Conservation (phyloP, 1,140 invertebrate genomes). For the Heliconius melpomene region DNA sequence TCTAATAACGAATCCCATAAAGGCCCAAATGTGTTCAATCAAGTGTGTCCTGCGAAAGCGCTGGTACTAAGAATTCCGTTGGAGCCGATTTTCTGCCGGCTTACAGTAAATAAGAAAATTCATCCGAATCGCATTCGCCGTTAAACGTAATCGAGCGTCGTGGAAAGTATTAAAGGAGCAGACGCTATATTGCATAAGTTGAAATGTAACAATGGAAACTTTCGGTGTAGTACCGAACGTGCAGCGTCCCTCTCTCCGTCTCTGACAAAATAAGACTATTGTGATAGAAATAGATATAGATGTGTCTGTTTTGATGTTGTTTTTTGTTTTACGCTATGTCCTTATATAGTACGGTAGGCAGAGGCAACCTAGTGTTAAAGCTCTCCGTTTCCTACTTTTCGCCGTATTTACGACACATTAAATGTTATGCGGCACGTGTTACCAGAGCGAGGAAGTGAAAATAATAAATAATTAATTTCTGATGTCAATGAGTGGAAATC, state of each 20-base stretch:
- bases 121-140: constrained; percentile 62
- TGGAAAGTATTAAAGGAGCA: constrained; percentile 78
- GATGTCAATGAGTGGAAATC: too few species aligned
- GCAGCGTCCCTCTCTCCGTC: constrained; percentile 63
- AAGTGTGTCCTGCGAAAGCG: constrained; percentile 68
- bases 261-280: constrained; percentile 54
- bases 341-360: too few species aligned
- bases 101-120: constrained; percentile 79
- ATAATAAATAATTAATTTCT: too few species aligned
- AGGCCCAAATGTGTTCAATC: constrained; percentile 58
- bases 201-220: constrained; percentile 78
- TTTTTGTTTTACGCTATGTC: too few species aligned
- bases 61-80: constrained; percentile 59
- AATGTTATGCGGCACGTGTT: too few species aligned
- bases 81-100: constrained; percentile 62
- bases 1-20: constrained; percentile 49
- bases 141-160: constrained; percentile 78
- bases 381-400: too few species aligned
- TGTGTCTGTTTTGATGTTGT: constrained; percentile 39
- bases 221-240: constrained; percentile 72
- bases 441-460: too few species aligned
- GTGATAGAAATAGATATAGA: constrained; percentile 55
- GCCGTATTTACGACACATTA: too few species aligned
- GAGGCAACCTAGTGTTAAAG: too few species aligned
- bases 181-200: constrained; percentile 80